Percentiles rank a stretch among this genome's conserved stretches.
These are phyloP conservation scores for Lithosia quadra DNA, from an alignment of 2,888 invertebrate species.

Conservation along the genomic window DNA sequence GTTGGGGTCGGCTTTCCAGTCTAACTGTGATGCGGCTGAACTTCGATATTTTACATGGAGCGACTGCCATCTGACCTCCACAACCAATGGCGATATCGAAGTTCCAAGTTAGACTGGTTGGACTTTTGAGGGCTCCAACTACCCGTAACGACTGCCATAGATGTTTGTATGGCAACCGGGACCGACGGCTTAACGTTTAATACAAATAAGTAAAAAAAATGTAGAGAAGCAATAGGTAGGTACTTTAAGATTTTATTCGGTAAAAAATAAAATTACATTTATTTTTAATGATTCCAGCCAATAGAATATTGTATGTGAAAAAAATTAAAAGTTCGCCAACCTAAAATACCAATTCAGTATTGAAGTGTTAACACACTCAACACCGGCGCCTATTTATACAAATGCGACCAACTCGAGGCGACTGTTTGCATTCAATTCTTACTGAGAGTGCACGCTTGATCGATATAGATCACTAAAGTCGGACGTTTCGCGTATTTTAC, in stretches of 20 bases:
- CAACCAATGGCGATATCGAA: no score
- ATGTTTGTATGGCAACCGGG: no score
- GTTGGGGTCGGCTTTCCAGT: no score
- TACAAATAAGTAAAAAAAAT: no score
- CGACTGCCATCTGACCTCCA: no score
- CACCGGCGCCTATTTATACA: slow-evolving; percentile 74
- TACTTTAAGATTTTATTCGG: neutral
- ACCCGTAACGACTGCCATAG: no score
- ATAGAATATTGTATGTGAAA: slow-evolving; percentile 3
- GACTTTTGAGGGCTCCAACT: no score
- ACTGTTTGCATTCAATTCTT: slow-evolving; percentile 68
- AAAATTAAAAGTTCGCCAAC: slow-evolving; percentile 22
- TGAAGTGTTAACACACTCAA: slow-evolving; percentile 57
- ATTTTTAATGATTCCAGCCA: neutral
- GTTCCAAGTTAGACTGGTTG: no score
- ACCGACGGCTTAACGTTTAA: no score
- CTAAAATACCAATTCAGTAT: slow-evolving; percentile 28
- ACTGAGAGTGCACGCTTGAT: slow-evolving; percentile 63
- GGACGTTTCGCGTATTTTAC: slow-evolving; percentile 30
- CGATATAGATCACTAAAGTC: slow-evolving; percentile 43
- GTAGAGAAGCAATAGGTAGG: neutral
- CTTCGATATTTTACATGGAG: no score
- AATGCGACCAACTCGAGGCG: slow-evolving; percentile 63
- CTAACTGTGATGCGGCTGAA: no score
- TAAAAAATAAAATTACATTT: neutral